These are phyloP conservation scores for Eristalinus aeneus DNA, from an alignment of 2,888 invertebrate genomes.

Conservation along the genomic window DNA sequence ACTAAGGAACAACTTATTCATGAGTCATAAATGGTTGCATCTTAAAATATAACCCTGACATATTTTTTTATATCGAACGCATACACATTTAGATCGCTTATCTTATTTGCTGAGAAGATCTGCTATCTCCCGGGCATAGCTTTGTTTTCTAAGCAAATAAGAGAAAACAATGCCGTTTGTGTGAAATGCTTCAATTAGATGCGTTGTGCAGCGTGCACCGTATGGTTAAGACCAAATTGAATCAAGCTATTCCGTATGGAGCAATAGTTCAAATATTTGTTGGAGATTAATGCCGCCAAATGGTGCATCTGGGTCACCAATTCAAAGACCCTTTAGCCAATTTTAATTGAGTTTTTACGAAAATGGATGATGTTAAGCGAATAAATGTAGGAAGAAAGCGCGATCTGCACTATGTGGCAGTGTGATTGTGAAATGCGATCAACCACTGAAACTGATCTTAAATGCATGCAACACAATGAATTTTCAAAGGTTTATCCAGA, in stretches of 20 bases:
- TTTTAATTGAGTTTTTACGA: too few relatives aligned
- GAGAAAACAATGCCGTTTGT: not conserved
- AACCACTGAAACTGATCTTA: too few relatives aligned
- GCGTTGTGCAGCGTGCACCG: not conserved
- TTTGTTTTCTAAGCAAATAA: not conserved
- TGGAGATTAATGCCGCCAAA: not conserved
- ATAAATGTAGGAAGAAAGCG: too few relatives aligned
- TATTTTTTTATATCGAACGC: not conserved
- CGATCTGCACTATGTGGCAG: too few relatives aligned
- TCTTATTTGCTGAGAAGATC: not conserved
- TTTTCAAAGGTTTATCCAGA: too few relatives aligned
- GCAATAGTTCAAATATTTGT: not conserved
- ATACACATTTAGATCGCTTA: not conserved
- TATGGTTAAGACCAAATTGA: not conserved
- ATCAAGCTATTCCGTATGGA: not conserved
- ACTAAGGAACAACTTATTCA: too few relatives aligned
- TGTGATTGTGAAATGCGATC: too few relatives aligned
- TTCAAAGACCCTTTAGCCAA: too few relatives aligned
- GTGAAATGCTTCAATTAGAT: not conserved
- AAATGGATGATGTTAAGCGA: too few relatives aligned
- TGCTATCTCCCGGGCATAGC: not conserved
- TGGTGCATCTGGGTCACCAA: not conserved
- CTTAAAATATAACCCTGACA: not conserved
- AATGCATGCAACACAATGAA: too few relatives aligned
- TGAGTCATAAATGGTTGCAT: too few relatives aligned